Percentiles rank a stretch among this genome's conserved stretches.
Evolutionary conservation across 23 tunicate genomes (phyloP).

Genomic region (Corella eumyota): DNA sequence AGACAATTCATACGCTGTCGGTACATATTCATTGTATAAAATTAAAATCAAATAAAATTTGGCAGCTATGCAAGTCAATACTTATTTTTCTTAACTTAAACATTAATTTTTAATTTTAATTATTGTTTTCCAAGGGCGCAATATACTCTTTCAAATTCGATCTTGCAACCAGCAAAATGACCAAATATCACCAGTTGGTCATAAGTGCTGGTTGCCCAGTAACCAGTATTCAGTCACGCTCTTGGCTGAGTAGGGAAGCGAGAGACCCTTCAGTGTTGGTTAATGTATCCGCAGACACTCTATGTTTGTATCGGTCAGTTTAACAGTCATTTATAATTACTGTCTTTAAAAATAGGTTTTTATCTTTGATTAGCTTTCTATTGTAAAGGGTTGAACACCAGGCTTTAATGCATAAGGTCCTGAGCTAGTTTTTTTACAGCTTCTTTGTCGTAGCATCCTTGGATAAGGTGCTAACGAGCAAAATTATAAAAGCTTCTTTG

Average conservation of each 20-base stretch:
- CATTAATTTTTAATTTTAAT: too few relatives aligned
- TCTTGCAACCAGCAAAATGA: conserved; percentile 43
- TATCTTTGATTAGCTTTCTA: background rate
- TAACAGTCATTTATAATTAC: background rate
- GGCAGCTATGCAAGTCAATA: too few relatives aligned
- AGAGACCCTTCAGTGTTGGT: conserved; percentile 84
- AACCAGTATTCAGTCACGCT: conserved; percentile 62
- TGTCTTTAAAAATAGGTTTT: background rate
- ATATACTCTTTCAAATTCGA: conserved; percentile 67
- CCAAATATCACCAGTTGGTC: conserved; percentile 70
- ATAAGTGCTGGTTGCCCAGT: conserved; percentile 34
- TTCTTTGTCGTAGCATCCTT: too few relatives aligned
- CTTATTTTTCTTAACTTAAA: too few relatives aligned
- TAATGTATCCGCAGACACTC: conserved; percentile 40
- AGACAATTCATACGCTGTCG: too few relatives aligned
- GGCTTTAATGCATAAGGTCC: too few relatives aligned
- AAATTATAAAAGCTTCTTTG: too few relatives aligned
- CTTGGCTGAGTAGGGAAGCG: conserved; percentile 91
- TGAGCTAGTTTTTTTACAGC: background rate
- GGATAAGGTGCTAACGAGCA: too few relatives aligned
- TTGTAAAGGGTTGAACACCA: too few relatives aligned
- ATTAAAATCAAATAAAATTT: too few relatives aligned
- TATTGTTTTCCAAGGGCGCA: too few relatives aligned
- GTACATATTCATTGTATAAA: too few relatives aligned
- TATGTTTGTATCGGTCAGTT: conserved; percentile 41